Base-by-base conservation (phyloP, 1,140 invertebrate species). In the Cataglyphis hispanica region DNA sequence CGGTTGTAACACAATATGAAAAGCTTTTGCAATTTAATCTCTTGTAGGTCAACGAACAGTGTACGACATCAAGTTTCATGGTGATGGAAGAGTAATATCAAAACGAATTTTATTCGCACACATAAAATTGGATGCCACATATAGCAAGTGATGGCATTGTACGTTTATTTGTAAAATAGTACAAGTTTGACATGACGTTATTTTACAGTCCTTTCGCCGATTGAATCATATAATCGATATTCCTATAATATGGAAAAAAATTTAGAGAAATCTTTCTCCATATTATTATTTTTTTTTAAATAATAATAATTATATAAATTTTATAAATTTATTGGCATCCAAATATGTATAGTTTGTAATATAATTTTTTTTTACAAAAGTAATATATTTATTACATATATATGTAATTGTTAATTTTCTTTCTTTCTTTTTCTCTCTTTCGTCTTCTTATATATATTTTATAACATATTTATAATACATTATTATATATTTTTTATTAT, bases 1-100 rank as follows among this genome's bases (percentile, higher is more conserved):
- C 78, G 16, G 67, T 43, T 43, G 53, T 46, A 60, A 56, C 37
- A 19, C n/a, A 72, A 46, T 61, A 83, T 43, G 78, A 74, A 83
- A 83, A 83, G 78, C 78, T 83, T 74, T 74, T 60, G 78, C 78
- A 83, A 83, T 83, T 83, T 83, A 83, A 83, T 83, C 67, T 83
- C 67, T 83, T 83, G 78, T 83, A 53, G 67, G 78, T 61, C 78
- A 83, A 83, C 53, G 78, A 53, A 83, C 61, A 83, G 53, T 53
- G 67, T 72, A 74, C 37, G 78, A 83, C 78, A 74, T 83, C 78
- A 37, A 83, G 67, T 83, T 83, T 61, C 53, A 83, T 58, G 37
- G 66, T 81, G 72, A 74, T 60, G 78, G 66, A 60, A 46, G 78
- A 83, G 67, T 83, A 83, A 83, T 83, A 83, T 83, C 67, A 53